Evolutionary conservation across 2,888 invertebrate genomes (phyloP).

Genomic region (Athalia rosae): DNA sequence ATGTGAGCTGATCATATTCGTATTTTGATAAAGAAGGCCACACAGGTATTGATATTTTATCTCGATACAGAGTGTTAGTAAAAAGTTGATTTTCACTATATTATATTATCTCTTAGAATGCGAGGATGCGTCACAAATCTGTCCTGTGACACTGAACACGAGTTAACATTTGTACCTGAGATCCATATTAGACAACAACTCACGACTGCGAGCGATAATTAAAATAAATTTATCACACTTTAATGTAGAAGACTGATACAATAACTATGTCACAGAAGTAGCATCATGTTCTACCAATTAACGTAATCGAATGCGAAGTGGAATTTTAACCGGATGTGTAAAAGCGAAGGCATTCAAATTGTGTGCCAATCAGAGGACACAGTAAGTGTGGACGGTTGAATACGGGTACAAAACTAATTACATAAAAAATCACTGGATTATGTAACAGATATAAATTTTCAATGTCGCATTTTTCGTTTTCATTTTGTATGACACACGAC

Average conservation of each 20-base stretch:
- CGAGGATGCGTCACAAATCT: neutral
- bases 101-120: neutral
- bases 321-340: neutral
- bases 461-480: neutral
- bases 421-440: slow-evolving; percentile 17
- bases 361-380: neutral
- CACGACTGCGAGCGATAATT: neutral
- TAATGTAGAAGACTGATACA: neutral
- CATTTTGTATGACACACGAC: neutral
- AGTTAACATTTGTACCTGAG: slow-evolving; percentile 34
- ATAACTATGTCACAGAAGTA: neutral
- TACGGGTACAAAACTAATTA: slow-evolving; percentile 22
- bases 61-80: neutral
- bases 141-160: slow-evolving; percentile 4
- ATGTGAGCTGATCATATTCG: slow-evolving; percentile 48
- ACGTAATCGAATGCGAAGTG: too few relatives aligned
- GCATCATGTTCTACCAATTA: too few relatives aligned
- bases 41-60: neutral
- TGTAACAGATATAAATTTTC: slow-evolving; percentile 6
- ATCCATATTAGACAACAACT: slow-evolving; percentile 12
- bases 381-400: neutral
- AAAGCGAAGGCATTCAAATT: neutral
- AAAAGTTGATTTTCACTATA: neutral
- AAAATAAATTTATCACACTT: neutral
- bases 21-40: too few relatives aligned